A percentile compares a stretch with the other conserved stretches of the same genome.
These are phyloP conservation scores for Phalacrocorax carbo DNA, from an alignment of 2,113 vertebrate species.

Conservation along the genomic window DNA sequence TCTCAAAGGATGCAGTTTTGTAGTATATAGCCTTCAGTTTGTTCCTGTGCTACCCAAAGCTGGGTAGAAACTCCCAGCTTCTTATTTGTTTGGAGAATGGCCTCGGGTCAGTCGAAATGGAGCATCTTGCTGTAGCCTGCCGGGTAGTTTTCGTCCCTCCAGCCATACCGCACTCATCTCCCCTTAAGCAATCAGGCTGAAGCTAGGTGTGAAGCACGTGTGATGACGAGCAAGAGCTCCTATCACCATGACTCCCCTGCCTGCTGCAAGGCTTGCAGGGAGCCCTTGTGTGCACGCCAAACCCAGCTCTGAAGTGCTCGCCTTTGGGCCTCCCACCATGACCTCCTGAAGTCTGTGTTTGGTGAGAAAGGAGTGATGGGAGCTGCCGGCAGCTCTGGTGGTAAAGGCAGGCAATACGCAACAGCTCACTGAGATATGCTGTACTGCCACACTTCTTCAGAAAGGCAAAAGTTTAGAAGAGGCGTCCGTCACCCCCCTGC, in stretches of 20 bases:
- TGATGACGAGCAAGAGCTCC: accelerated
- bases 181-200: background rate
- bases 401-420: background rate
- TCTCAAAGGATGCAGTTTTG: background rate
- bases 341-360: background rate
- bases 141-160: background rate
- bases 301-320: background rate
- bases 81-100: background rate
- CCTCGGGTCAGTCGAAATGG: background rate
- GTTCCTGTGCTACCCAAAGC: background rate
- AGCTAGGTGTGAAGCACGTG: accelerated
- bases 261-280: background rate
- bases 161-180: background rate
- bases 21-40: background rate
- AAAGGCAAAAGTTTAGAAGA: background rate
- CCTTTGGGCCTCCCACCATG: background rate
- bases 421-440: background rate
- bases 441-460: background rate
- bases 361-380: background rate
- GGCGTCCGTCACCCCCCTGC: no score
- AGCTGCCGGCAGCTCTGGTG: background rate
- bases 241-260: background rate
- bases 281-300: background rate
- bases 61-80: background rate
- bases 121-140: background rate